Conservation (phyloP, 2,797 vertebrate species). For the Alcedo atthis region DNA sequence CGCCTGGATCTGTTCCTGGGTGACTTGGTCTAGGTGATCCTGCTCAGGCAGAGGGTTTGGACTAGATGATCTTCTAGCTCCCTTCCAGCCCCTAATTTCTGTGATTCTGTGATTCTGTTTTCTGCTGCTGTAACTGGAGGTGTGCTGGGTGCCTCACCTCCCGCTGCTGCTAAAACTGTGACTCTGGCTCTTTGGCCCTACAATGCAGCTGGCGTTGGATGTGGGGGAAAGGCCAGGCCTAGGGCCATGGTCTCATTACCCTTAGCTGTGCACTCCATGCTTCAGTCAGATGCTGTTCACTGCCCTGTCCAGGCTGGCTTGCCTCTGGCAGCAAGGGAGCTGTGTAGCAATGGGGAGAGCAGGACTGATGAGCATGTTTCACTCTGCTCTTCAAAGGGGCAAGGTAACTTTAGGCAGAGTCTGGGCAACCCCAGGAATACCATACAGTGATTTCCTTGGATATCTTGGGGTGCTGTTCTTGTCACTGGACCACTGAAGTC, state of each 20-base stretch:
- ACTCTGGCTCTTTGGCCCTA: not conserved
- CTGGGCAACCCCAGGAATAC: not conserved
- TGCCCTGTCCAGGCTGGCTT: not conserved
- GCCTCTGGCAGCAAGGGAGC: not conserved
- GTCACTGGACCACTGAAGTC: not conserved
- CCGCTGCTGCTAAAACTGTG: not conserved
- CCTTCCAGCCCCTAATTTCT: no score
- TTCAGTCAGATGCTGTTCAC: not conserved
- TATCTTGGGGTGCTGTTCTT: not conserved
- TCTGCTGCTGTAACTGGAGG: not conserved
- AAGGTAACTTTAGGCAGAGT: not conserved
- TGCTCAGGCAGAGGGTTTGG: no score
- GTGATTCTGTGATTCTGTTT: not conserved
- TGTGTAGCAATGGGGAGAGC: not conserved
- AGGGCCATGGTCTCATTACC: not conserved
- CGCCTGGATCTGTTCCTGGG: no score
- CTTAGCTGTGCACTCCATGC: not conserved
- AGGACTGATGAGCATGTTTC: not conserved
- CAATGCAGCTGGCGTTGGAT: accelerated
- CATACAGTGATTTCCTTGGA: not conserved
- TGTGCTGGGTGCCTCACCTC: not conserved
- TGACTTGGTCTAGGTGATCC: no score
- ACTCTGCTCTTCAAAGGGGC: not conserved
- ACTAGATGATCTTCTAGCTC: no score
- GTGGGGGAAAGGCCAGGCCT: no score